A percentile compares a stretch with the other conserved stretches of the same genome.
phyloP scores from a whole-genome alignment of 1,140 invertebrate genomes.

The Drusus annulatus region DNA sequence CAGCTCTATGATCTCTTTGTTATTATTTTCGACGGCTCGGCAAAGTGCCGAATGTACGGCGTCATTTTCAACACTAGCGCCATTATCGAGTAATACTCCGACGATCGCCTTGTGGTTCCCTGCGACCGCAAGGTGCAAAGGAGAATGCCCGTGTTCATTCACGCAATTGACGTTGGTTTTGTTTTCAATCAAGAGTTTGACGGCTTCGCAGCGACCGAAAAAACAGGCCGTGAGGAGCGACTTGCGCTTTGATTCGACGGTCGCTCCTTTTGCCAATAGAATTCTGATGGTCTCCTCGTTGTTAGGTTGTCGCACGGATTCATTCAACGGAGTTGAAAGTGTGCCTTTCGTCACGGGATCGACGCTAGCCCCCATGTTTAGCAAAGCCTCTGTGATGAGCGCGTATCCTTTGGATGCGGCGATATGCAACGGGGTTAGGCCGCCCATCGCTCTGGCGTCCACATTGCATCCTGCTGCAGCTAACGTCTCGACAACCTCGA shows the following conservation, averaged over 20 bases:
- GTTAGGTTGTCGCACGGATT: not conserved
- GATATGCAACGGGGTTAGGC: constrained; percentile 90
- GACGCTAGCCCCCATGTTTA: not conserved
- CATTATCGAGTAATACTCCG: not conserved
- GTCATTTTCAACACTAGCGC: not conserved
- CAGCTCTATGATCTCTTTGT: not conserved
- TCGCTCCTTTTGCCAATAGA: not conserved
- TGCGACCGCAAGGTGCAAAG: not conserved
- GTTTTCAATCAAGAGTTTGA: not conserved
- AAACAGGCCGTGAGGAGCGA: not conserved
- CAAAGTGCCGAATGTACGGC: not conserved
- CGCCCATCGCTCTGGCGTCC: constrained; percentile 86
- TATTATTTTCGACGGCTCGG: not conserved
- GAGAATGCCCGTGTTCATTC: not conserved
- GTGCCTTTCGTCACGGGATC: not conserved
- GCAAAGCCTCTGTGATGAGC: not conserved
- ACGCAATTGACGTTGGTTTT: not conserved
- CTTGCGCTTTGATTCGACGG: not conserved
- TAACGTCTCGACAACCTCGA: constrained; percentile 85
- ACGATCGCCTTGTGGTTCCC: constrained; percentile 11
- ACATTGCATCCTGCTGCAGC: constrained; percentile 85
- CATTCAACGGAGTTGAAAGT: not conserved
- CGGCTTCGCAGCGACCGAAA: not conserved
- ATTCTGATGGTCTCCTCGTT: not conserved
- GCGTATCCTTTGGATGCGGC: constrained; percentile 65